Conservation (phyloP, 2,113 vertebrate genomes). For the Jaculus jaculus region DNA sequence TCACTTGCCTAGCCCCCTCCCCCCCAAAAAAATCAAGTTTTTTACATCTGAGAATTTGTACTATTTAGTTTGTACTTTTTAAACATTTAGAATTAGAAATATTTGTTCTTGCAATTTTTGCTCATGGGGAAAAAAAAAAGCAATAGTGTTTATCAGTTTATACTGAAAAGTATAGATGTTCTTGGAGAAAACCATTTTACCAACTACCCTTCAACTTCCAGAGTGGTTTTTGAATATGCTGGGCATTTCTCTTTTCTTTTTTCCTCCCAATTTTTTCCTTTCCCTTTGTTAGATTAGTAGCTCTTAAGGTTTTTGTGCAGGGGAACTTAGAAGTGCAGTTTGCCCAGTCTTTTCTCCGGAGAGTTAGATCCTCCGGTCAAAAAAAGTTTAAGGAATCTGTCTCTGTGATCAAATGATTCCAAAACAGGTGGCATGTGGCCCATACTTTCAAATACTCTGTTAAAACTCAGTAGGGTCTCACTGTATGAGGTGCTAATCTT, state of each 20-base stretch:
- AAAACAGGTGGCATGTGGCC: background rate
- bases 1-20: background rate
- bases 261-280: background rate
- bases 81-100: background rate
- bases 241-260: background rate
- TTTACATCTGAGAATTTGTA: background rate
- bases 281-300: background rate
- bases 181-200: background rate
- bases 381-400: conserved; percentile 9
- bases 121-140: background rate
- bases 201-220: background rate
- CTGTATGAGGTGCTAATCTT: background rate
- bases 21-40: background rate
- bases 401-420: background rate
- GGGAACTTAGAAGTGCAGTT: conserved; percentile 11
- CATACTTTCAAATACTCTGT: background rate
- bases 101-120: background rate
- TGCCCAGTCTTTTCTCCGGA: background rate
- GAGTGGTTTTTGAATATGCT: background rate
- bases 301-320: background rate
- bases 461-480: conserved; percentile 43
- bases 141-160: background rate
- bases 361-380: background rate
- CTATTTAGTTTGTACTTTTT: conserved; percentile 3
- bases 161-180: conserved; percentile 1